Base-by-base conservation (phyloP, 2,888 invertebrate species). In the Exephanes ischioxanthus region DNA sequence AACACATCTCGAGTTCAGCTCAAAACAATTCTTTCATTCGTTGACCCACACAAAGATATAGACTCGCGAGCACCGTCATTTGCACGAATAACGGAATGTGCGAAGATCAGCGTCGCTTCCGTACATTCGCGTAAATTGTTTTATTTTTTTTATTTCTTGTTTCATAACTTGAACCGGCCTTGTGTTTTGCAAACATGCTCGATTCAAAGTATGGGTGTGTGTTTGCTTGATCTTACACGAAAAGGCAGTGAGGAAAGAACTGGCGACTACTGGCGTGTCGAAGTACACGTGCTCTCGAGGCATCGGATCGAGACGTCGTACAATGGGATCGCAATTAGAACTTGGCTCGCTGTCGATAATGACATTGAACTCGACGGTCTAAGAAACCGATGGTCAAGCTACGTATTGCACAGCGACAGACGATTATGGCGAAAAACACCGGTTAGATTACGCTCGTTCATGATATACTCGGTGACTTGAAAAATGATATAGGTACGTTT, bases 331-430 rank as follows among this genome's bases (percentile, higher is more conserved):
- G 70, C 70, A 70, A 61, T 79, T 79, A 79, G 70, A 81, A 61
- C 33, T 75, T 75, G 58, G 68, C 75, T 81, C 80, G 41, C 55
- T 58, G 75, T 81, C 68, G 81, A 70, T 81, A 81, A 81, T 81
- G 75, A 81, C 81, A 81, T 81, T 81, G 81, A 81, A 81, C 81
- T 53, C 22, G 55, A 0, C n/a, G 51, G 68, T 51, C 58, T 61
- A 51, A 81, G 61, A n/a, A 19, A 14, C 63, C 30, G 9, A 26
- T 26, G 51, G 30, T 14, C 14, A n/a, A 14, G 30, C 22, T 45
- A 45, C n/a, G 7, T n/a, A 22, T 70, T 51, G 51, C 51, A 55
- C 19, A 19, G 7, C 51, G 6, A 22, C 2, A 55, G 19, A 19
- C 55, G 55, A 55, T 9, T 19, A 55, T 22, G 3, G 55, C 55